Base-by-base conservation (phyloP, 2,797 vertebrate genomes). In the Ctenopoma multispine region DNA sequence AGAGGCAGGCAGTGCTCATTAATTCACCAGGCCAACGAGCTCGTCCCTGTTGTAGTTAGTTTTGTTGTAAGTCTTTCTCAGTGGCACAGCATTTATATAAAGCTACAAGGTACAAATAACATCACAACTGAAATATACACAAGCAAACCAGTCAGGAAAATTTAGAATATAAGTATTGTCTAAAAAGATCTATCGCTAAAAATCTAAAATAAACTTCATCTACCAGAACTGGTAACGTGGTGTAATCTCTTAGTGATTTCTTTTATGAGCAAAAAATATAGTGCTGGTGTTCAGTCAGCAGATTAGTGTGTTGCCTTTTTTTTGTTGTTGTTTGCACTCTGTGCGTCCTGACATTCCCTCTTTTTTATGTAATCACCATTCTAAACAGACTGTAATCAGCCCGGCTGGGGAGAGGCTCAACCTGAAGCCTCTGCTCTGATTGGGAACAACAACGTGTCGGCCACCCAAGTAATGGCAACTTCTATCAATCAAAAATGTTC, bases 331-430 rank as follows among this genome's bases (percentile, higher is more conserved):
- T 40, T 12, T 14, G 12, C 38, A 34, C 13, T n/a, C 61, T 70
- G 70, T 71, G 67, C 69, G 70, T 60, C 51, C 38, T 24, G 65
- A 29, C 47, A 7, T 57, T 56, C 65, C 41, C 49, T 44, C 48
- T 67, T 54, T 76, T 75, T 69, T 60, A 5, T 71, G 63, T 70
- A 90, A 85, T 87, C 82, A 80, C 72, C 73, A 64, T 75, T 68
- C 59, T 81, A 83, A 86, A 77, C 75, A 77, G 79, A 57, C 48
- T 71, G 80, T 82, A 89, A 89, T 89, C 89, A 89, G 82, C n/a
- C 54, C 3, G 47, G 64, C 55, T 20, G 54, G 24, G 50, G 43
- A 72, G 69, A 62, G 50, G 70, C 82, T 73, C 40, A 61, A 69
- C 83, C 47, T 50, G 57, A 75, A 71, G 63, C 51, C 61, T 58